Conservation (phyloP, 1,140 invertebrate species). For the Leptinotarsa defecta region DNA sequence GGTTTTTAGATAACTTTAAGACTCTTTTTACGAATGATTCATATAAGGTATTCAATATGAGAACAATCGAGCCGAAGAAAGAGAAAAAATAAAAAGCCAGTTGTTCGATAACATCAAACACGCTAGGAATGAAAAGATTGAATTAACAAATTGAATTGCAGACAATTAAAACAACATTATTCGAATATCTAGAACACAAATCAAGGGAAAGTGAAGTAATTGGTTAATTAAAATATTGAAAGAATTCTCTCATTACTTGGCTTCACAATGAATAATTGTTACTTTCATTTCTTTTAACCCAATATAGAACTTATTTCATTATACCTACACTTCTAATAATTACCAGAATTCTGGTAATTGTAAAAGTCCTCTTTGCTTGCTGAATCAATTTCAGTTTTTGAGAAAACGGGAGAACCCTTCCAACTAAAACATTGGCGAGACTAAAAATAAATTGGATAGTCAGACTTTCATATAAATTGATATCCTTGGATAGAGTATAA, state of each 20-base stretch:
- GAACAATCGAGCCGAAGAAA: neutral
- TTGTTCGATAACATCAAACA: neutral
- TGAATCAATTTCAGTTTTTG: too few relatives aligned
- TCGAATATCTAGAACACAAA: neutral
- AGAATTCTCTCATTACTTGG: neutral
- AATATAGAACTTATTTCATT: too few relatives aligned
- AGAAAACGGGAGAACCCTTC: too few relatives aligned
- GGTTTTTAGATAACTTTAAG: too few relatives aligned
- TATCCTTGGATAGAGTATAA: too few relatives aligned
- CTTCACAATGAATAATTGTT: neutral
- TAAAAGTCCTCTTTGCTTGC: too few relatives aligned
- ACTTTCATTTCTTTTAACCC: slow-evolving; percentile 8
- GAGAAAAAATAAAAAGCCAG: too few relatives aligned
- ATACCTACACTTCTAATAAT: too few relatives aligned
- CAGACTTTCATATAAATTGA: too few relatives aligned
- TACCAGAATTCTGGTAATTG: too few relatives aligned
- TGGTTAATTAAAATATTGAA: slow-evolving; percentile 14
- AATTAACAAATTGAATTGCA: neutral
- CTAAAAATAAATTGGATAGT: too few relatives aligned
- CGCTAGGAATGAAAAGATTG: neutral
- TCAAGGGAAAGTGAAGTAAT: slow-evolving; percentile 13
- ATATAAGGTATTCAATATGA: neutral
- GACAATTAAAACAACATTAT: slow-evolving; percentile 9
- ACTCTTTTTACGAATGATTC: neutral
- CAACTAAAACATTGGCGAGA: too few relatives aligned